A percentile compares a stretch with the other conserved stretches of the same genome.
Conservation (phyloP, 2,113 vertebrate genomes). For the Anarrhichthys ocellatus region DNA sequence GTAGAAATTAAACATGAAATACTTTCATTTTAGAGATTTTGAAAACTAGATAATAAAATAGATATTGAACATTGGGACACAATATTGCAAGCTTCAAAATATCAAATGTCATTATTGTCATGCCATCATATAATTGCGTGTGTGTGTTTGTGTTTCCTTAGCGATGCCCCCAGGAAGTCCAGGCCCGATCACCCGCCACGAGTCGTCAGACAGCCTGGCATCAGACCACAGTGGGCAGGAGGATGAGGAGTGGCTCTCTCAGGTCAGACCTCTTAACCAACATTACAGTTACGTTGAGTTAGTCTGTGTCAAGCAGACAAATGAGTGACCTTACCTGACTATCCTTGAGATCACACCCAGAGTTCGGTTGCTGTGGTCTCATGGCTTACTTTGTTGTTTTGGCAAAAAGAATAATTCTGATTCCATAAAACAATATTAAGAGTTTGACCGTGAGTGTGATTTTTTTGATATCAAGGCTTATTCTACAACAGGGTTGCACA, state of each 20-base stretch:
- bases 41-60: background rate
- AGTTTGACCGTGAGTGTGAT: too few species aligned
- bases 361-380: background rate
- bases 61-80: background rate
- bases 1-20: background rate
- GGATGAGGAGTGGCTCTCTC: constrained; percentile 99
- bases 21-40: background rate
- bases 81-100: constrained; percentile 1
- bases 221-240: constrained; percentile 96
- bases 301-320: background rate
- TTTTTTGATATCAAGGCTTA: background rate
- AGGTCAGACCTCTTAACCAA: constrained; percentile 83
- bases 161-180: constrained; percentile 92
- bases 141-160: constrained; percentile 58
- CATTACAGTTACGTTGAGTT: background rate
- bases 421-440: background rate
- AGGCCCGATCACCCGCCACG: constrained; percentile 91
- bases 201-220: constrained; percentile 94
- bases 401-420: too few species aligned
- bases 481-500: background rate
- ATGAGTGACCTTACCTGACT: background rate
- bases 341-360: background rate
- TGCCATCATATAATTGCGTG: background rate
- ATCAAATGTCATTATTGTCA: background rate
- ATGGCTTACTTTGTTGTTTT: background rate